phyloP scores from a whole-genome alignment of 2,797 vertebrate genomes.

The Amblyopsis hoosieri region DNA sequence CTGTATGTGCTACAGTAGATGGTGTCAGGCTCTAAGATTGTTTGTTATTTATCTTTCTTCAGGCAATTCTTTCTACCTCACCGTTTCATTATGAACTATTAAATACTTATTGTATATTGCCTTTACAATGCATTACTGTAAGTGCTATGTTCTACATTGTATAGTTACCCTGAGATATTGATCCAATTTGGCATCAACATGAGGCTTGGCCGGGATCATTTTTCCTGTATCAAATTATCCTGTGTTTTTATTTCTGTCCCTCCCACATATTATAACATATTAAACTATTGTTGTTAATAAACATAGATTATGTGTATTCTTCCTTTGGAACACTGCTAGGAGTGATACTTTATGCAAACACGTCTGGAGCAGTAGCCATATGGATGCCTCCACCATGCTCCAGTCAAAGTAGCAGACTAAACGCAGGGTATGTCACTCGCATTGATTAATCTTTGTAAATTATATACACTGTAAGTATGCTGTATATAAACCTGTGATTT shows the following conservation, averaged over 20 bases:
- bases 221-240: conserved; percentile 52
- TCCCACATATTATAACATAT: conserved; percentile 28
- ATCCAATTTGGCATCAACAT: conserved; percentile 60
- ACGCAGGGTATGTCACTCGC: conserved; percentile 57
- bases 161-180: conserved; percentile 56
- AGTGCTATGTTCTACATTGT: conserved; percentile 55
- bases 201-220: conserved; percentile 47
- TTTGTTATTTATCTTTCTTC: conserved; percentile 40
- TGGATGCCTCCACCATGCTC: conserved; percentile 71
- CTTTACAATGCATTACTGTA: conserved; percentile 57
- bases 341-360: conserved; percentile 71
- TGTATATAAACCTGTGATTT: conserved; percentile 71
- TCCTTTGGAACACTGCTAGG: conserved; percentile 56
- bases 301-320: conserved; percentile 56
- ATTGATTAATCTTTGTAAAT: conserved; percentile 78
- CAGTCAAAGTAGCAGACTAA: conserved; percentile 67
- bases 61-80: conserved; percentile 37
- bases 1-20: conserved; percentile 26
- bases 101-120: conserved; percentile 43
- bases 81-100: conserved; percentile 51
- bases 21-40: conserved; percentile 44
- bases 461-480: conserved; percentile 74
- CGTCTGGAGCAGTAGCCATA: conserved; percentile 77
- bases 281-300: conserved; percentile 53
- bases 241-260: conserved; percentile 21